Evolutionary conservation across 2,113 vertebrate genomes (phyloP).

Genomic region (Harpagus bidentatus): DNA sequence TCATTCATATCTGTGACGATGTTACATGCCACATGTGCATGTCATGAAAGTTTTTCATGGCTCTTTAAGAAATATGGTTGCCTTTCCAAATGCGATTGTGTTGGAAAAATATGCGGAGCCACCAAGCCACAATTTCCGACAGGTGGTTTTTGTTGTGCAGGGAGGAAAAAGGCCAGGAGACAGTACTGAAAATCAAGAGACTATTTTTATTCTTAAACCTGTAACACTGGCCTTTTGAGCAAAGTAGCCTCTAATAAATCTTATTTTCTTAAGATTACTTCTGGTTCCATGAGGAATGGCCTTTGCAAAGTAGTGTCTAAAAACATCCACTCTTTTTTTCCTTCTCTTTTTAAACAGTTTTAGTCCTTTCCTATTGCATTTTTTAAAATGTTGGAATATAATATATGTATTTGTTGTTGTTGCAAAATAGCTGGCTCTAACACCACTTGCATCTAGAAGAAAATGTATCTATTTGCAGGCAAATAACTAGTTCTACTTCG

Average conservation of each 20-base stretch:
- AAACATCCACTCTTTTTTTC: not conserved
- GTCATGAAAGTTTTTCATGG: not conserved
- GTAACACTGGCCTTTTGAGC: not conserved
- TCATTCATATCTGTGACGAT: not conserved
- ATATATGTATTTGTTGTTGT: conserved; percentile 14
- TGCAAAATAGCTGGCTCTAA: conserved; percentile 44
- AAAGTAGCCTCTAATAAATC: conserved; percentile 1
- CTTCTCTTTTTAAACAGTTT: not conserved
- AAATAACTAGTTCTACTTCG: conserved; percentile 38
- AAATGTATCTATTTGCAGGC: conserved; percentile 56
- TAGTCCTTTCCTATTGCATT: not conserved
- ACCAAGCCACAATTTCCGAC: not conserved
- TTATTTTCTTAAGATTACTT: not conserved
- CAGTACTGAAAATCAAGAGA: not conserved
- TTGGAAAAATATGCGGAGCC: not conserved
- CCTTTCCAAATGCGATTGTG: not conserved
- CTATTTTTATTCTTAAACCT: conserved; percentile 12
- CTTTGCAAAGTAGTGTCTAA: not conserved
- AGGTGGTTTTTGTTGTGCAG: not conserved
- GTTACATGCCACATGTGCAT: not conserved
- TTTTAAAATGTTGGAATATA: conserved; percentile 1
- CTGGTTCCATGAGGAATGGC: not conserved
- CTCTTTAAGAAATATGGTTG: not conserved
- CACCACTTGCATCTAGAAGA: conserved; percentile 44
- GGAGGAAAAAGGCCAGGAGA: conserved; percentile 5